phyloP scores from a whole-genome alignment of 2,888 invertebrate species.

The Magallana nippona region DNA sequence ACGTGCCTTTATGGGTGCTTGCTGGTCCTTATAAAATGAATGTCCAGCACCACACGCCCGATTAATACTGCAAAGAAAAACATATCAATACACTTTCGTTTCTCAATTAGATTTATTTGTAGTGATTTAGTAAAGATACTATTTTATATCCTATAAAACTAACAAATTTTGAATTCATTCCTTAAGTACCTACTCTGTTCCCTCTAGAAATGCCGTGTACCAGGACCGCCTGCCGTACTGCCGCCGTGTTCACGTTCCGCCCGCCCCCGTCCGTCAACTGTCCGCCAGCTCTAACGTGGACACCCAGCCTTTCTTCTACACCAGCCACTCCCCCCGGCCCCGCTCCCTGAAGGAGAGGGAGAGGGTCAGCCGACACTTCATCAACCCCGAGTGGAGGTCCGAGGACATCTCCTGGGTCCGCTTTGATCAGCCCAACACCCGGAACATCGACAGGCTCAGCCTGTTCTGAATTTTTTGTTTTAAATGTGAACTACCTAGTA shows the following conservation, averaged over 20 bases:
- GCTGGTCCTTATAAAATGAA: too few species aligned
- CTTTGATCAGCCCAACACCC: slow-evolving; percentile 25
- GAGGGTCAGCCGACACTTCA: slow-evolving; percentile 39
- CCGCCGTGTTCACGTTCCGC: background rate
- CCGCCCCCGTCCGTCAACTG: background rate
- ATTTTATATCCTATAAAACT: too few species aligned
- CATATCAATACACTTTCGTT: too few species aligned
- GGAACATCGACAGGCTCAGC: slow-evolving; percentile 41
- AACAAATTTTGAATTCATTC: too few species aligned
- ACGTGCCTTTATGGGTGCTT: too few species aligned
- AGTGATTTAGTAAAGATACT: too few species aligned
- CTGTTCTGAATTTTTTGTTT: slow-evolving; percentile 17
- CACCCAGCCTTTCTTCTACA: slow-evolving; percentile 32
- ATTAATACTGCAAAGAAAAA: too few species aligned
- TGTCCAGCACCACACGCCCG: too few species aligned
- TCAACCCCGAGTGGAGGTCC: slow-evolving; percentile 49
- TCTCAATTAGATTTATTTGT: too few species aligned
- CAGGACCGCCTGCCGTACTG: slow-evolving; percentile 40
- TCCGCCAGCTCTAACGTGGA: slow-evolving; percentile 34
- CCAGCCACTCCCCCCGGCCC: slow-evolving; percentile 38
- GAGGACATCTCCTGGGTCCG: slow-evolving; percentile 45
- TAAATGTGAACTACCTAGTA: too few species aligned
- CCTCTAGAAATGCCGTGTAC: slow-evolving; percentile 35
- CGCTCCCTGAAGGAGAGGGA: slow-evolving; percentile 40
- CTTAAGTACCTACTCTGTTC: background rate